Conservation (phyloP, 2,888 invertebrate species). For the Meteorus cinctellus region DNA sequence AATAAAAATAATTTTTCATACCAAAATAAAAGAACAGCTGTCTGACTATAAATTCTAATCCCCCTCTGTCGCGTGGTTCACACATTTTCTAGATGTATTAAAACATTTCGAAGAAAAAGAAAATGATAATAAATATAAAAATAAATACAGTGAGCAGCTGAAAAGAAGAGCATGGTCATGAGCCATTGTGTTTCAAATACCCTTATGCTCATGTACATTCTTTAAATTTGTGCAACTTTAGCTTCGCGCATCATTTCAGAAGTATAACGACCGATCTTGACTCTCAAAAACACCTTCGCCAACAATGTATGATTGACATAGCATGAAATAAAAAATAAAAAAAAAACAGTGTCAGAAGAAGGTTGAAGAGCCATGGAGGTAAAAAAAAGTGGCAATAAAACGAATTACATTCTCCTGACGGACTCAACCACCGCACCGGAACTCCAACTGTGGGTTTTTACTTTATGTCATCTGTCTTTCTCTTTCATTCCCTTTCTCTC, state of each 20-base stretch:
- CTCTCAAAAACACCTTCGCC: not conserved
- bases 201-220: no score
- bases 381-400: conserved; percentile 37
- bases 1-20: conserved; percentile 1
- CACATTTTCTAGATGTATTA: not conserved
- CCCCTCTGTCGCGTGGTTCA: not conserved
- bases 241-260: conserved; percentile 21
- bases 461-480: conserved; percentile 17
- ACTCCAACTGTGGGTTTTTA: conserved; percentile 20
- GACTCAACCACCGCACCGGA: conserved; percentile 33
- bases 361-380: not conserved
- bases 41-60: not conserved
- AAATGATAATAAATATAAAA: not conserved
- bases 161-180: not conserved
- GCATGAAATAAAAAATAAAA: conserved; percentile 5
- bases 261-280: conserved; percentile 36
- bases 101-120: not conserved
- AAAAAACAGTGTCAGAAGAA: not conserved
- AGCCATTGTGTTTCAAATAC: conserved; percentile 6
- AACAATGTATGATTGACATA: conserved; percentile 21
- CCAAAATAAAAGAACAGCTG: not conserved
- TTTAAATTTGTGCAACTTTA: not conserved
- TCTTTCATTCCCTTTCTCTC: conserved; percentile 9
- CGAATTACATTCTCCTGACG: conserved; percentile 30
- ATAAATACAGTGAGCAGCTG: not conserved